A percentile compares a stretch with the other conserved stretches of the same genome.
These are phyloP conservation scores for Cosmia pyralina DNA, from an alignment of 2,888 invertebrate genomes.

Conservation along the genomic window DNA sequence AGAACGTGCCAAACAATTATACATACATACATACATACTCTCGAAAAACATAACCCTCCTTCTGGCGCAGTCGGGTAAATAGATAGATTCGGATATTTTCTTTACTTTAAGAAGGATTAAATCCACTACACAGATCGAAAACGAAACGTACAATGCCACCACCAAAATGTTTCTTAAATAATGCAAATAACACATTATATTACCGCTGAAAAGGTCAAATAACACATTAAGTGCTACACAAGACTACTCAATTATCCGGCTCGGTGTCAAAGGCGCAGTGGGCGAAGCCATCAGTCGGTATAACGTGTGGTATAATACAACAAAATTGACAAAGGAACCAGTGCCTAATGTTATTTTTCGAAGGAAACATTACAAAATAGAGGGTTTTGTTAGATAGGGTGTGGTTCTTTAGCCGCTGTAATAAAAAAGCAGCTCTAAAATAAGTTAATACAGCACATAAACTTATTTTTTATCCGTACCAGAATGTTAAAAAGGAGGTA, in stretches of 20 bases:
- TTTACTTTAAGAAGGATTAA: not conserved
- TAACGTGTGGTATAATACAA: slow-evolving; percentile 27
- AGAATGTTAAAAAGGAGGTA: no score
- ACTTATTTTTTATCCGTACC: no score
- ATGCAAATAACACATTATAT: slow-evolving; percentile 44
- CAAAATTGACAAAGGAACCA: slow-evolving; percentile 58
- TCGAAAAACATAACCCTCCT: no score
- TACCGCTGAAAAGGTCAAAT: slow-evolving; percentile 49
- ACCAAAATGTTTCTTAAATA: slow-evolving; percentile 33
- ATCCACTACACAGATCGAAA: not conserved
- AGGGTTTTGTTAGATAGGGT: not conserved
- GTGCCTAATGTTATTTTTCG: slow-evolving; percentile 45
- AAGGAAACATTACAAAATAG: slow-evolving; percentile 39
- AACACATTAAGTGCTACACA: slow-evolving; percentile 39
- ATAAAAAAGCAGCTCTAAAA: no score
- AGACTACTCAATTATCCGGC: slow-evolving; percentile 55
- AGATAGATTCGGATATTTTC: not conserved
- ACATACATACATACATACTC: no score
- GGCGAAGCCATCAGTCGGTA: slow-evolving; percentile 39
- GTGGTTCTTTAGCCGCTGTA: slow-evolving; percentile 10
- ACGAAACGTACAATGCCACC: not conserved
- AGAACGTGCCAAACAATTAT: no score
- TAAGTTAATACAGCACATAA: no score
- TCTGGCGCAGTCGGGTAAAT: no score
- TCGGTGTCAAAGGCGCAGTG: slow-evolving; percentile 49